Evolutionary conservation across 2,113 vertebrate genomes (phyloP).

Genomic region (Tapirus terrestris): DNA sequence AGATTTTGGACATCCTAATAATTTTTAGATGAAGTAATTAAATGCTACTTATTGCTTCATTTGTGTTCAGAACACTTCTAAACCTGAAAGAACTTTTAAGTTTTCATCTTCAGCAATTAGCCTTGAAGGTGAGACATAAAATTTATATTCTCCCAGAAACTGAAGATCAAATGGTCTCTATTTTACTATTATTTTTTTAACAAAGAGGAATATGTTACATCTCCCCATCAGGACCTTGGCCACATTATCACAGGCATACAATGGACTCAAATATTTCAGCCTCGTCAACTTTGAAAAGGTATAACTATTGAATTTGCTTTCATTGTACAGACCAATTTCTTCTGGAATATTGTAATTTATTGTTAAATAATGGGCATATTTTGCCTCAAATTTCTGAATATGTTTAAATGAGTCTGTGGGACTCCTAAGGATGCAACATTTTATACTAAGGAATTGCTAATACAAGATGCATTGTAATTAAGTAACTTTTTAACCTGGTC

Average conservation of each 20-base stretch:
- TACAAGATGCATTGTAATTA: conserved; percentile 53
- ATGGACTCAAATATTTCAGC: not conserved
- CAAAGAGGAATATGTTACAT: not conserved
- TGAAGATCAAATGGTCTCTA: not conserved
- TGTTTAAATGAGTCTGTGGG: not conserved
- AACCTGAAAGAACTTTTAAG: conserved; percentile 13
- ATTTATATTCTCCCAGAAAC: not conserved
- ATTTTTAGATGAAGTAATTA: conserved; percentile 61
- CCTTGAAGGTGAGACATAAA: not conserved
- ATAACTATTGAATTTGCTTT: conserved; percentile 32
- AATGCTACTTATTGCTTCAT: not conserved
- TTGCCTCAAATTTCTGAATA: not conserved
- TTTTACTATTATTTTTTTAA: not conserved
- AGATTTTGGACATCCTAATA: not conserved
- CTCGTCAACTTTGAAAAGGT: not conserved
- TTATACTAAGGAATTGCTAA: conserved; percentile 29
- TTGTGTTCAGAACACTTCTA: not conserved
- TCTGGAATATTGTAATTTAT: not conserved
- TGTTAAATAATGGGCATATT: not conserved
- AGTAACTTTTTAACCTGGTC: conserved; percentile 63
- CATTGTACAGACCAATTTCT: not conserved
- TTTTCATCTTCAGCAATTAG: conserved; percentile 30
- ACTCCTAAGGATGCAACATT: not conserved
- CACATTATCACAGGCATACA: not conserved
- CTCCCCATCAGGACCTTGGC: not conserved